Evolutionary conservation across 92 coral and sea anemone genomes (phyloP), one percentile per base, ranked within the genome.

Genomic region (Anthopleura xanthogrammica): DNA sequence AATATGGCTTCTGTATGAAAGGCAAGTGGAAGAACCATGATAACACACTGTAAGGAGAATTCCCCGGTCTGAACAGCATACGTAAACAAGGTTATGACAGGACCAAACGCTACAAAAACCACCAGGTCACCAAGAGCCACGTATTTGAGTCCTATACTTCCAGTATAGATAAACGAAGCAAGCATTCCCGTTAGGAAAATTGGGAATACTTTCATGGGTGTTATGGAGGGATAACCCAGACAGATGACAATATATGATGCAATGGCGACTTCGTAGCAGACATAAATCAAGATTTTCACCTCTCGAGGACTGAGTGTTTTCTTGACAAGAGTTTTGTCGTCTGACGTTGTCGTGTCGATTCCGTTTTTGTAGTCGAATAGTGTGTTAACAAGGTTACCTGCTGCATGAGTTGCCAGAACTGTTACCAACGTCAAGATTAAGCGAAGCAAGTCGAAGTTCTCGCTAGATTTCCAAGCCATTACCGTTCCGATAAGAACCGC

Each of bases 331-430:
- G 93, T 87, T 75, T 75, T 71, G 60, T 92, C 95, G 64, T 90
- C 93, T 12, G 93, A 84, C 29, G 65, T 82, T 22, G 87, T 82
- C n/a, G 93, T 92, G 64, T 92, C 95, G 77, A 92, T 87, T 43
- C 86, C 87, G 19, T 92, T 92, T 1, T 70, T 79, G 77, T 81
- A 92, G 75, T 92, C 95, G 79, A 90, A 92, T 43, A 90, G 86
- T 12, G 95, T 92, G 80, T 92, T 92, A 46, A 92, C 95, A 16
- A 92, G 79, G 52, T 92, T 92, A 4, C 95, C 95, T 41, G 95
- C 95, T 77, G 93, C 74, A 80, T 92, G 95, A 5, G 90, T 88
- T 19, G 87, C 85, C 23, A 92, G 40, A 60, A 92, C 81, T 36
- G 90, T 78, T 16, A 76, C 23, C 14, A 86, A 24, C 9, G 95